phyloP scores from a whole-genome alignment of 2,113 vertebrate species.

The Ochotona princeps region DNA sequence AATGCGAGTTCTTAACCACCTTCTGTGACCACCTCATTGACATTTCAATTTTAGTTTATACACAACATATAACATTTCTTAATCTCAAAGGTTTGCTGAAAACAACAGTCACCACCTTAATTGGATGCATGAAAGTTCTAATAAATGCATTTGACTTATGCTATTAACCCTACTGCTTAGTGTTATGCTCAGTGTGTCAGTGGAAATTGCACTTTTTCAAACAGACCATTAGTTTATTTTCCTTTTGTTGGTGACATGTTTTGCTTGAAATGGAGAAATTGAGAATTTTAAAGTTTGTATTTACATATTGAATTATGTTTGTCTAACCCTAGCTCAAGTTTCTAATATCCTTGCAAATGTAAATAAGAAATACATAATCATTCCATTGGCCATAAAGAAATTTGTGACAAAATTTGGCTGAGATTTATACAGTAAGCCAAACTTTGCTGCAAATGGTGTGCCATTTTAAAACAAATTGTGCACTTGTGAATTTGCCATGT shows the following conservation, averaged over 20 bases:
- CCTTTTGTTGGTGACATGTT: constrained; percentile 18
- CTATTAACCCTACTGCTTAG: neutral
- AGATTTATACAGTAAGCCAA: neutral
- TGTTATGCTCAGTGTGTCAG: neutral
- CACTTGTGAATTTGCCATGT: neutral
- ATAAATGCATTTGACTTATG: neutral
- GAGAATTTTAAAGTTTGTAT: neutral
- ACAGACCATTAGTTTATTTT: neutral
- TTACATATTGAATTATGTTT: neutral
- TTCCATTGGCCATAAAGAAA: constrained; percentile 11
- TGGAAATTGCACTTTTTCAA: neutral
- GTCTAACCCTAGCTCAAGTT: neutral
- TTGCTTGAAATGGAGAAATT: constrained; percentile 7
- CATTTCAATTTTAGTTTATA: too few species aligned
- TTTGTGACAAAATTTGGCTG: neutral
- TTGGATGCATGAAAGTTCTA: neutral
- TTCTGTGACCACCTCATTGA: too few species aligned
- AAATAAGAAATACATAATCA: neutral
- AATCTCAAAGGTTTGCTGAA: neutral
- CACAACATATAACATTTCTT: too few species aligned
- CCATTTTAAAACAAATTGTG: neutral
- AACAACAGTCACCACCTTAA: neutral
- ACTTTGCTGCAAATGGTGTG: neutral
- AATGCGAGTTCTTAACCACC: too few species aligned
- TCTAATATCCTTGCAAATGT: constrained; percentile 12